phyloP scores from a whole-genome alignment of 2,113 vertebrate species.

The Regulus satrapa region DNA sequence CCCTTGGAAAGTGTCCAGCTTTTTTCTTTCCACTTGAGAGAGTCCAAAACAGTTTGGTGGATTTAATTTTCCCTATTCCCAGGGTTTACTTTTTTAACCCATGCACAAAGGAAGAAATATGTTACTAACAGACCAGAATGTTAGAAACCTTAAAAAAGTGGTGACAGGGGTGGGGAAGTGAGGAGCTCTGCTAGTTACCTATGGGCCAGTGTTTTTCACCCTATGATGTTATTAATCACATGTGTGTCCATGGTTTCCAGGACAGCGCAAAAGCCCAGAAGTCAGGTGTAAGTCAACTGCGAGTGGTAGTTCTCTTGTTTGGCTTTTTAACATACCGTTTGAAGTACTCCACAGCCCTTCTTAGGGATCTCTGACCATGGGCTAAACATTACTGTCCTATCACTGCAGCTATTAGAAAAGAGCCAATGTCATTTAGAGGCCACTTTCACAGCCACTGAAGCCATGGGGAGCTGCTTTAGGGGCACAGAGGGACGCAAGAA shows the following conservation, averaged over 20 bases:
- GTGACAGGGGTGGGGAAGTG: neutral
- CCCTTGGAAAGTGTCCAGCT: neutral
- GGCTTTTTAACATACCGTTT: neutral
- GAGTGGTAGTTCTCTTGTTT: neutral
- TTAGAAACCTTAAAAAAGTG: neutral
- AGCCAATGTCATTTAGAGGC: neutral
- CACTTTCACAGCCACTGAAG: neutral
- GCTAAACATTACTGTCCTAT: neutral
- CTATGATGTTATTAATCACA: neutral
- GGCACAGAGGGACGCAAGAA: accelerated
- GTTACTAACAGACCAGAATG: neutral
- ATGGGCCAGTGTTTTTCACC: neutral
- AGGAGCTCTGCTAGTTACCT: neutral
- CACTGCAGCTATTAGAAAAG: neutral
- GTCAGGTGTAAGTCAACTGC: neutral
- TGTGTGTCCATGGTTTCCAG: neutral
- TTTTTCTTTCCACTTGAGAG: neutral
- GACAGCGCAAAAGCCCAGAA: neutral
- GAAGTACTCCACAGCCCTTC: neutral
- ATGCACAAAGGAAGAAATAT: neutral
- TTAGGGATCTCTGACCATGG: neutral
- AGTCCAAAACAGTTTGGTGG: neutral
- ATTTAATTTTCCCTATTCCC: neutral
- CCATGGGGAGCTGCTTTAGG: neutral
- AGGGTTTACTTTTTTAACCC: neutral